Evolutionary conservation across 2,797 vertebrate species (phyloP).

Genomic region (Xenentodon cancila): DNA sequence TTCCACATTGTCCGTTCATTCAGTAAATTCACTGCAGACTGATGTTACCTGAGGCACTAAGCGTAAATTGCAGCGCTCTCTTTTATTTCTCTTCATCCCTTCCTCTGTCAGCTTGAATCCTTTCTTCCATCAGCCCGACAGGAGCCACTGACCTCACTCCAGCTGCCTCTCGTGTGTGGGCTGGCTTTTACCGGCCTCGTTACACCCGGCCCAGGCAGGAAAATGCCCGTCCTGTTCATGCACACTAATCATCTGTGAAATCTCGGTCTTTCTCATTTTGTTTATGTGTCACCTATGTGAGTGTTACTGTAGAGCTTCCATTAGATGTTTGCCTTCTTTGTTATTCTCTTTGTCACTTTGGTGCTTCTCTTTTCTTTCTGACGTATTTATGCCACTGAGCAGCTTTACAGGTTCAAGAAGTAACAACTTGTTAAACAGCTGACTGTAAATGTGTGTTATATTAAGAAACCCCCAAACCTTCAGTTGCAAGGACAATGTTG

Average conservation of each 20-base stretch:
- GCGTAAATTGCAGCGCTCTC: too few species aligned
- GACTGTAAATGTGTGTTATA: constrained; percentile 21
- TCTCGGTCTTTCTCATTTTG: constrained; percentile 9
- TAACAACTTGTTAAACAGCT: constrained; percentile 29
- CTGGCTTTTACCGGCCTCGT: constrained; percentile 21
- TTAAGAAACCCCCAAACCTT: constrained; percentile 7
- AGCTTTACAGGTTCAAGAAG: constrained; percentile 9
- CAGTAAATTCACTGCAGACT: neutral
- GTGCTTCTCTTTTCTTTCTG: constrained; percentile 8
- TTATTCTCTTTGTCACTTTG: too few species aligned
- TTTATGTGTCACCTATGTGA: constrained; percentile 19
- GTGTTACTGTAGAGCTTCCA: constrained; percentile 8
- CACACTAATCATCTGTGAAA: constrained; percentile 30
- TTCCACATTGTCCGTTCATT: neutral
- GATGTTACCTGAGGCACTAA: too few species aligned
- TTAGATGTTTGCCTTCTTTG: constrained; percentile 4
- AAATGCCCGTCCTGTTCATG: constrained; percentile 10
- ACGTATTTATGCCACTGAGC: constrained; percentile 14
- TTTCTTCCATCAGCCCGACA: constrained; percentile 18
- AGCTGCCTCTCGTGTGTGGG: constrained; percentile 23
- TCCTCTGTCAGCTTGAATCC: constrained; percentile 21
- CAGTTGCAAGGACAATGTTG: constrained; percentile 27
- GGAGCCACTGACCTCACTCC: constrained; percentile 40
- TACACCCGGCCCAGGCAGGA: constrained; percentile 17
- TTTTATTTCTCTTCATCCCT: constrained; percentile 1